phyloP scores from a whole-genome alignment of 2,797 vertebrate species.

The Gymnoscopelus microlampas region DNA sequence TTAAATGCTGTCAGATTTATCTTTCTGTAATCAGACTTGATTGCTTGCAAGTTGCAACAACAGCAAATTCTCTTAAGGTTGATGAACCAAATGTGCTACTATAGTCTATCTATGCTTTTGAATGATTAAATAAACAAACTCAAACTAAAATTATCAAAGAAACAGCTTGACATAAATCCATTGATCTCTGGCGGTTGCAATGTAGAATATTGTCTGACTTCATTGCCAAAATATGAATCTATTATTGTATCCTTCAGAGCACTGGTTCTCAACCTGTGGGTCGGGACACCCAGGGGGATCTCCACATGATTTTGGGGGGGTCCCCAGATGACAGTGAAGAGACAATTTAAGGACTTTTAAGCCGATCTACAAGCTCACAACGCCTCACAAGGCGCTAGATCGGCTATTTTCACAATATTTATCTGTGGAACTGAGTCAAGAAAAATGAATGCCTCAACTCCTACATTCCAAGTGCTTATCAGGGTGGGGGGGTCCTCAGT shows the following conservation, averaged over 20 bases:
- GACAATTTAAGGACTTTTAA: too few species aligned
- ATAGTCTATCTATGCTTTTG: neutral
- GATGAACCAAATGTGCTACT: neutral
- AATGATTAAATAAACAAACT: conserved; percentile 14
- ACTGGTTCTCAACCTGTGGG: neutral
- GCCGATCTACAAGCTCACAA: too few species aligned
- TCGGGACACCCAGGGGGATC: too few species aligned
- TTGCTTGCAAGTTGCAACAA: neutral
- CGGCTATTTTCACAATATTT: too few species aligned
- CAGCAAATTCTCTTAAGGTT: conserved; percentile 29
- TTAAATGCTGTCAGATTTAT: neutral
- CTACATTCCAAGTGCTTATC: too few species aligned
- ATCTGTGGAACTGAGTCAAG: too few species aligned
- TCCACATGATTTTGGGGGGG: too few species aligned
- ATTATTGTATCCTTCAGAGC: neutral
- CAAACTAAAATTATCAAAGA: neutral
- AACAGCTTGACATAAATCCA: too few species aligned
- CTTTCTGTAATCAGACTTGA: conserved; percentile 16
- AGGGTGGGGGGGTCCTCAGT: too few species aligned
- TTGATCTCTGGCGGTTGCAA: neutral
- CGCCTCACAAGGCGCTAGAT: too few species aligned
- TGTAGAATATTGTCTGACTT: neutral
- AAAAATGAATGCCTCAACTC: too few species aligned
- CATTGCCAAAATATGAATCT: neutral
- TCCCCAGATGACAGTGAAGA: too few species aligned